Percentiles rank a stretch among this genome's conserved stretches.
phyloP scores from a whole-genome alignment of 1,140 invertebrate genomes.

The Euschistus heros region DNA sequence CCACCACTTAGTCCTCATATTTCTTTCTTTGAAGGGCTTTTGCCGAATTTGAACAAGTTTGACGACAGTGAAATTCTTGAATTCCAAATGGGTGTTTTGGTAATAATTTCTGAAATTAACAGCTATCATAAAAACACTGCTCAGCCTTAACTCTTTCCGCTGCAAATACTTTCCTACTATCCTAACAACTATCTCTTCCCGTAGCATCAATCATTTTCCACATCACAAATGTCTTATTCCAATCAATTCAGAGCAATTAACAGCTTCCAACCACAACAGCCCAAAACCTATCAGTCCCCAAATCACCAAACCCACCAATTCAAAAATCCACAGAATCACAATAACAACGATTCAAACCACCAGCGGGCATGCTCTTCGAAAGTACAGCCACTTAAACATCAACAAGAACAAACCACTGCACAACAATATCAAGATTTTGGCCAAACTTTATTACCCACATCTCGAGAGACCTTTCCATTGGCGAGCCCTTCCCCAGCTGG shows the following conservation, averaged over 20 bases:
- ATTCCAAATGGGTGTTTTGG: too few relatives aligned
- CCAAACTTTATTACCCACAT: neutral
- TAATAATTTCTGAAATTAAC: conserved; percentile 13
- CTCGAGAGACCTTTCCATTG: conserved; percentile 5
- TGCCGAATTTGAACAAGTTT: conserved; percentile 13
- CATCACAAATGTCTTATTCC: neutral
- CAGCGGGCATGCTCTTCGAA: conserved; percentile 10
- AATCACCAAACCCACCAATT: conserved; percentile 3
- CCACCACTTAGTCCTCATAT: conserved; percentile 12
- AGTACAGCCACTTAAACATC: neutral
- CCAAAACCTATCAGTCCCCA: neutral
- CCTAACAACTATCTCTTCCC: conserved; percentile 3
- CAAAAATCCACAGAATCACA: conserved; percentile 6
- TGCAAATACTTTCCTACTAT: conserved; percentile 4
- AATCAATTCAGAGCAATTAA: too few relatives aligned
- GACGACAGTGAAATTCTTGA: too few relatives aligned
- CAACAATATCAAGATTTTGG: conserved; percentile 10
- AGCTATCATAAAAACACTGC: neutral
- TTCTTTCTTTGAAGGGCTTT: conserved; percentile 17
- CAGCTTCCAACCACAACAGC: conserved; percentile 10
- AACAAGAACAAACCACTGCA: conserved; percentile 12
- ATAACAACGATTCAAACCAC: too few relatives aligned
- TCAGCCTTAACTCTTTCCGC: conserved; percentile 8
- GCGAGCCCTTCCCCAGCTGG: conserved; percentile 2
- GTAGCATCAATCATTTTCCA: too few relatives aligned